Evolutionary conservation across 92 coral and sea anemone species (phyloP).

Genomic region (Porites cylindrica): DNA sequence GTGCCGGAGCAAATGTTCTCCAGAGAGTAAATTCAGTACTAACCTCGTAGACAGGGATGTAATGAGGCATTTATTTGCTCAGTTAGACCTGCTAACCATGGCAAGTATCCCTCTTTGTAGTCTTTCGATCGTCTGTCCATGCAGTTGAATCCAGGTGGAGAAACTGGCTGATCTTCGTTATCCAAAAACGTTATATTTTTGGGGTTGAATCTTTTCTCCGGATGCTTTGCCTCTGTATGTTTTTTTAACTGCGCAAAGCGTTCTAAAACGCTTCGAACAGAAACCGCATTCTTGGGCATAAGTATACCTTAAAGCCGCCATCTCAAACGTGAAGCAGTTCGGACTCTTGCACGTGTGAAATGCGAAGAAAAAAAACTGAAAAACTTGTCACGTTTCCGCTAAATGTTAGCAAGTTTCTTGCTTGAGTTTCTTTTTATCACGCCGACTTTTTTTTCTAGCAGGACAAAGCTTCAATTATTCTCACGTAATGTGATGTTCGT

Average conservation of each 20-base stretch:
- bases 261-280: constrained; percentile 15
- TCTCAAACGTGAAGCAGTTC: too few relatives aligned
- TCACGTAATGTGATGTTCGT: too few relatives aligned
- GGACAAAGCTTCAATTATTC: too few relatives aligned
- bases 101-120: constrained; percentile 19
- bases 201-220: background rate
- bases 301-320: background rate
- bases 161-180: background rate
- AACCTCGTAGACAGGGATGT: constrained; percentile 30
- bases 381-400: too few relatives aligned
- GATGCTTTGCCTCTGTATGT: constrained; percentile 13
- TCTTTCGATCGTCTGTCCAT: background rate
- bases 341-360: too few relatives aligned
- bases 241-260: constrained; percentile 11
- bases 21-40: background rate
- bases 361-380: background rate
- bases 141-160: background rate
- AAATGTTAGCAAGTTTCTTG: too few relatives aligned
- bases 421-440: too few relatives aligned
- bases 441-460: too few relatives aligned
- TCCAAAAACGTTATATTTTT: constrained; percentile 3
- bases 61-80: constrained; percentile 37
- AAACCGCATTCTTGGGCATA: constrained; percentile 16
- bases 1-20: too few relatives aligned
- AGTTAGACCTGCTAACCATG: constrained; percentile 27